Evolutionary conservation across 2,888 invertebrate genomes (phyloP).

Genomic region (Lottia scabra): DNA sequence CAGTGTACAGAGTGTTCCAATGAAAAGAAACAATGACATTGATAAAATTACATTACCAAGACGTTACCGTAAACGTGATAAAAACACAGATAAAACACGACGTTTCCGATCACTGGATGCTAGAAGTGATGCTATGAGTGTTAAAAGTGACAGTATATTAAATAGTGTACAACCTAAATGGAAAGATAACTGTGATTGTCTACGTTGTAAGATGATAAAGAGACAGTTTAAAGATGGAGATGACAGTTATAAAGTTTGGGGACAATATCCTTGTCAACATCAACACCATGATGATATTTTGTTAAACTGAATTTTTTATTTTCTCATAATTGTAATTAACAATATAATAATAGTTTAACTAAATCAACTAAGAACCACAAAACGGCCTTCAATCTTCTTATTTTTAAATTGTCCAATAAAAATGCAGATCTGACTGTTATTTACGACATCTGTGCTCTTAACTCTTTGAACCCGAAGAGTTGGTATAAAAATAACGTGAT

Average conservation of each 20-base stretch:
- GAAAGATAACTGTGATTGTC: conserved; percentile 51
- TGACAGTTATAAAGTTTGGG: conserved; percentile 49
- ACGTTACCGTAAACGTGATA: not conserved
- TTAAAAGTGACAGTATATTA: conserved; percentile 24
- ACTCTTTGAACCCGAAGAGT: no score
- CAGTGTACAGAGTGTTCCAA: not conserved
- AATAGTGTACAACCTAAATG: conserved; percentile 39
- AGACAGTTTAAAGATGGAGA: conserved; percentile 51
- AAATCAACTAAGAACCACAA: no score
- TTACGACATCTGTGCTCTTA: no score
- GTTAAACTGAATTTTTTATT: no score
- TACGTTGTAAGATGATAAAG: conserved; percentile 53
- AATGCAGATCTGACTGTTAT: no score
- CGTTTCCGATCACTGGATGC: not conserved
- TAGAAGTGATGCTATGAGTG: conserved; percentile 13
- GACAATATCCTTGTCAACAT: conserved; percentile 51
- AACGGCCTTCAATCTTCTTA: no score
- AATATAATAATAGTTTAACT: no score
- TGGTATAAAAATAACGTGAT: no score
- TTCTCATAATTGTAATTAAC: no score
- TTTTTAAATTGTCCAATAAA: no score
- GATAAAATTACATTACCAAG: not conserved
- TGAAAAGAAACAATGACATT: not conserved
- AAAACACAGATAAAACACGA: not conserved
- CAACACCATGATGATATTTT: not conserved